Evolutionary conservation across 2,113 vertebrate genomes (phyloP).

Genomic region (Passer montanus): DNA sequence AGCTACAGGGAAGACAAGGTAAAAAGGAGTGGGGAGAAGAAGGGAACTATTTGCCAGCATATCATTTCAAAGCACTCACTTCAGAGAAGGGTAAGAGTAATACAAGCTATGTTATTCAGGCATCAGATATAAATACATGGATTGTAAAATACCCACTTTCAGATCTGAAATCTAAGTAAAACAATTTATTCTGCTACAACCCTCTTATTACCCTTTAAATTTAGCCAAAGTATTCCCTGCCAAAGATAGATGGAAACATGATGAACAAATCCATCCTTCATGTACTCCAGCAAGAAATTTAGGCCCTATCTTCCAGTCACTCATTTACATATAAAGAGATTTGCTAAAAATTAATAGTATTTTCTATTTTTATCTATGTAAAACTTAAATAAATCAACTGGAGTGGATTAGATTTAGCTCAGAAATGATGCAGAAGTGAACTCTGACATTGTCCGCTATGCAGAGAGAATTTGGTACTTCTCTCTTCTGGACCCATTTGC

Average conservation of each 20-base stretch:
- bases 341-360: slow-evolving; percentile 2
- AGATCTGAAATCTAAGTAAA: slow-evolving; percentile 10
- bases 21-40: not conserved
- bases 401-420: not conserved
- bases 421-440: not conserved
- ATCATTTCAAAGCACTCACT: slow-evolving; percentile 25
- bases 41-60: not conserved
- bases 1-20: not conserved
- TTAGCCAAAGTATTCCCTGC: not conserved
- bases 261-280: not conserved
- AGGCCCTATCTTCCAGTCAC: not conserved
- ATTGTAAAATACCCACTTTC: not conserved
- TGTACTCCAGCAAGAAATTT: not conserved
- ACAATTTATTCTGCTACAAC: slow-evolving; percentile 4
- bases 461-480: not conserved
- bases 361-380: not conserved
- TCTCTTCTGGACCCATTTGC: not conserved
- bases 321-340: slow-evolving; percentile 10
- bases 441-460: not conserved
- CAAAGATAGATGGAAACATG: not conserved
- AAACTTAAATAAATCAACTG: not conserved
- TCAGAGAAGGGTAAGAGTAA: not conserved
- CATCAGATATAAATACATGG: slow-evolving; percentile 10
- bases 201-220: slow-evolving; percentile 23
- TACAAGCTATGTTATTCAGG: not conserved